Conservation (phyloP, 1,140 invertebrate genomes). For the Episyrphus balteatus region DNA sequence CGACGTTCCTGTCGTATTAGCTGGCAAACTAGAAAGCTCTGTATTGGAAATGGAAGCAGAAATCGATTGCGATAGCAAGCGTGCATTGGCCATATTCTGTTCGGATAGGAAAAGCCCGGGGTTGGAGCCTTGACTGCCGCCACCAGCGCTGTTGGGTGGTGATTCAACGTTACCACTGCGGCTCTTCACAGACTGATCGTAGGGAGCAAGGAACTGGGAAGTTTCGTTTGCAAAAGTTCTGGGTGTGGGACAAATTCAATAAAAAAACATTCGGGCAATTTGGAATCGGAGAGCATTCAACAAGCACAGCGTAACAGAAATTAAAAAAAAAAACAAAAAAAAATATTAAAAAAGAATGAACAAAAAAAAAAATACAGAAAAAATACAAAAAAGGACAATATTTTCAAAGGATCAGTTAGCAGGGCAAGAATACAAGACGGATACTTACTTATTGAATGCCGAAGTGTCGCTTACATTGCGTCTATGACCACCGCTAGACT, state of each 20-base stretch:
- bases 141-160: slow-evolving; percentile 7
- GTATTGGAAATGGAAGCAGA: slow-evolving; percentile 22
- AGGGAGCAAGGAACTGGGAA: slow-evolving; percentile 64
- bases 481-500: slow-evolving; percentile 45
- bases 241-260: slow-evolving; percentile 4
- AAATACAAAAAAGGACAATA: too few species aligned
- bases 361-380: neutral
- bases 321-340: neutral
- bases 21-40: slow-evolving; percentile 18
- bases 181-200: slow-evolving; percentile 51
- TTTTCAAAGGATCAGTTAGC: neutral
- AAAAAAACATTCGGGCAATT: neutral
- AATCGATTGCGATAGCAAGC: slow-evolving; percentile 4
- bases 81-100: slow-evolving; percentile 1
- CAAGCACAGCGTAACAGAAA: neutral
- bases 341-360: neutral
- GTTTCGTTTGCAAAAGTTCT: slow-evolving; percentile 66
- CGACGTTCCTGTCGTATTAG: slow-evolving; percentile 1
- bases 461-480: slow-evolving; percentile 80
- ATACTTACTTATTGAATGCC: slow-evolving; percentile 69
- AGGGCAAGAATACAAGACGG: slow-evolving; percentile 7
- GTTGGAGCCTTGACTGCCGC: slow-evolving; percentile 16
- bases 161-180: slow-evolving; percentile 30
- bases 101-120: slow-evolving; percentile 20
- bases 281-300: neutral